Base-by-base conservation (phyloP, 2,888 invertebrate genomes). In the Cylloceria caligata region DNA sequence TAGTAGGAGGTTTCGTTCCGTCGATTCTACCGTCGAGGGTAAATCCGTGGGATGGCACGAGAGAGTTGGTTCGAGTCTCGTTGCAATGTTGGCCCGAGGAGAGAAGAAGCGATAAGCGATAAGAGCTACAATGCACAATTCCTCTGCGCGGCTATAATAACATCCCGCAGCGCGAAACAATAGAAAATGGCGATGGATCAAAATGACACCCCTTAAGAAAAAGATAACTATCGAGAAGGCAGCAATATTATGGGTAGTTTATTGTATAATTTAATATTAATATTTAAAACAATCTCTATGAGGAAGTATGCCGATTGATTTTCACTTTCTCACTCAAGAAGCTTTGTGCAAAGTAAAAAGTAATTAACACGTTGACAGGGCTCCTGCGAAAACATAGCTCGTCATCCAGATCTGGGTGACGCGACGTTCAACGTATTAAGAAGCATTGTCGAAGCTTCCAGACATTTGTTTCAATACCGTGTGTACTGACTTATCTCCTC, bases 171-270 rank as follows among this genome's bases (percentile, higher is more conserved):
- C 90, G 81, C 86, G 88, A 90, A 89, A 90, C 89, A 90, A 90
- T 89, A 88, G 87, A 88, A 5, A 90, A 90, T 89, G 89, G 89
- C 89, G 89, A 89, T 84, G 85, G 85, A 85, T 7, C 34, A 16
- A 34, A 34, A 60, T 19, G 24, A n/a, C 30, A 57, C 11, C n/a
- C n/a, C n/a, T n/a, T n/a, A 13, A 57, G 0, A 57, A 13, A 30
- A 27, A 49, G 13, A n/a, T 47, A 4, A 47, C 5, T 3, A 47
- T 47, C 11, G 39, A 30, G 39, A 11, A 2, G 16, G 16, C 47
- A 16, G 7, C 2, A 16, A 47, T 47, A 19, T 6, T 2, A 47
- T 47, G 16, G 16, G 16, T 19, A 47, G 2, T 16, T n/a, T n/a
- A n/a, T n/a, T 5, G 30, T 30, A 5, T 30, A 30, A 30, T 30